Evolutionary conservation across 2,888 invertebrate genomes (phyloP).

Genomic region (Tetragnatha montana): DNA sequence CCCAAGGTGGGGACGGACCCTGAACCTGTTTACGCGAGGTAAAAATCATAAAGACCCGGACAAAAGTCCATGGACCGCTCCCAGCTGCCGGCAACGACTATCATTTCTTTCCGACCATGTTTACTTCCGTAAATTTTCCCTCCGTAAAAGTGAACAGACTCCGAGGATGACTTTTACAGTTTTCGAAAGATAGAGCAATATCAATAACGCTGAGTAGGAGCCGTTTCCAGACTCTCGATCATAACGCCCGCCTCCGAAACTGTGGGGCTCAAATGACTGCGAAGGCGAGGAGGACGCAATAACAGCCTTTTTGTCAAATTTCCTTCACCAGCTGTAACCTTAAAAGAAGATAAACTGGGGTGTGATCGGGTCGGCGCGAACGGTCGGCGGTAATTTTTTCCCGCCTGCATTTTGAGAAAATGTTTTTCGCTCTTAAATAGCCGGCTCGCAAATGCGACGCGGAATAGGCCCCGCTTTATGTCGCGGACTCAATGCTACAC

Average conservation of each 20-base stretch:
- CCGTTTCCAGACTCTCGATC: constrained; percentile 60
- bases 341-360: constrained; percentile 62
- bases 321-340: constrained; percentile 62
- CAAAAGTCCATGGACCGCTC: constrained; percentile 27
- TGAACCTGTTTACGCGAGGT: constrained; percentile 3
- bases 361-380: constrained; percentile 38
- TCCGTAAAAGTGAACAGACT: constrained; percentile 55
- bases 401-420: constrained; percentile 3
- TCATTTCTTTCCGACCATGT: constrained; percentile 60
- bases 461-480: neutral
- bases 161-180: constrained; percentile 66
- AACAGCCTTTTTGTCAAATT: constrained; percentile 67
- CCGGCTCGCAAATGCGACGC: neutral
- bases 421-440: constrained; percentile 20
- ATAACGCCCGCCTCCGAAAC: constrained; percentile 55
- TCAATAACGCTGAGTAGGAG: constrained; percentile 66
- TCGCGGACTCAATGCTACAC: neutral
- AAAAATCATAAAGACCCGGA: constrained; percentile 44
- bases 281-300: constrained; percentile 48
- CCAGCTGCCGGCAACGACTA: constrained; percentile 58
- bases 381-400: constrained; percentile 17
- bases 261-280: constrained; percentile 54
- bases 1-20: too few species aligned
- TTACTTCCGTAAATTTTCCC: constrained; percentile 65
- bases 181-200: constrained; percentile 68